phyloP scores from a whole-genome alignment of 2,113 vertebrate species.

The Cheilinus undulatus region DNA sequence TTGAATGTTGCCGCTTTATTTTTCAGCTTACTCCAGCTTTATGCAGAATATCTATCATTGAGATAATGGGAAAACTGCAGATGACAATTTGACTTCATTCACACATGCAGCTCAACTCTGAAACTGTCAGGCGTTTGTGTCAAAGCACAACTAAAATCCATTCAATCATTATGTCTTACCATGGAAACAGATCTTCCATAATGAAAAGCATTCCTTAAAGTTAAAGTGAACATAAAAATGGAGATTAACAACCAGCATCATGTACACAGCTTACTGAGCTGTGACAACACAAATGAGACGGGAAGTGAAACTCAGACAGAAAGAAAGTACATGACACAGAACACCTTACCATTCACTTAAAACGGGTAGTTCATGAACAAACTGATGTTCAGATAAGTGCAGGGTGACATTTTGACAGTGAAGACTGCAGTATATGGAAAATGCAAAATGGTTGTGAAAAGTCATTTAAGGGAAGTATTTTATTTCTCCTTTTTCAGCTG shows the following conservation, averaged over 20 bases:
- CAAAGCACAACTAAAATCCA: too few species aligned
- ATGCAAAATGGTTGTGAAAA: constrained; percentile 11
- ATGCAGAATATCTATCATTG: too few species aligned
- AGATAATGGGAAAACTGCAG: too few species aligned
- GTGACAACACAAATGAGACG: background rate
- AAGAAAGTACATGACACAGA: background rate
- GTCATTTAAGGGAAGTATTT: constrained; percentile 36
- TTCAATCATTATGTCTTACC: too few species aligned
- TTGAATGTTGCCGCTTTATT: too few species aligned
- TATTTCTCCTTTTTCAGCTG: constrained; percentile 45
- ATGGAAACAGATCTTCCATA: too few species aligned
- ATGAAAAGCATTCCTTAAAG: too few species aligned
- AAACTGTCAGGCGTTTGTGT: too few species aligned
- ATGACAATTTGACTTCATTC: too few species aligned
- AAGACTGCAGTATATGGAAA: constrained; percentile 6
- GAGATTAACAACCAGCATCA: background rate
- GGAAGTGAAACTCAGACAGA: background rate
- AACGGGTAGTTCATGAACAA: background rate
- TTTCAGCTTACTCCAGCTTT: too few species aligned
- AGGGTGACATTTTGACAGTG: background rate
- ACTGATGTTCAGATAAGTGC: background rate
- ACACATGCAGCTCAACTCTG: too few species aligned
- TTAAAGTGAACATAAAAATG: background rate
- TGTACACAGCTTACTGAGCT: background rate
- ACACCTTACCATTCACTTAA: background rate